Evolutionary conservation across 35 echinoderm and acorn worm genomes (phyloP), one percentile per base, ranked within the genome.

Genomic region (Apostichopus japonicus): DNA sequence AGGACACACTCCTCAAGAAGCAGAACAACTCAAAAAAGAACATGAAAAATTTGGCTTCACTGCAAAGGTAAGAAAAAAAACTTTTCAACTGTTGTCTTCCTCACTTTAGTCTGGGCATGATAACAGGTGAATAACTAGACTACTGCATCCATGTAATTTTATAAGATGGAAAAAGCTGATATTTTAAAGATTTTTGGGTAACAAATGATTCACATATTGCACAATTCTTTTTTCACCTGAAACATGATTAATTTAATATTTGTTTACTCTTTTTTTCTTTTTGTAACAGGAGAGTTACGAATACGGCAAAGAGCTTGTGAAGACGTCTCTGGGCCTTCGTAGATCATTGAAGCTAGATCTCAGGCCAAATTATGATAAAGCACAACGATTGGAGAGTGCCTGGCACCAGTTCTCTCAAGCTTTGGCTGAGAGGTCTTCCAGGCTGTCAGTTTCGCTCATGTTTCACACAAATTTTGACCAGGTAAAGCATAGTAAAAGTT

Each of bases 401-500:
- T 98, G 97, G 97, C 94, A 88, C 54, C 86, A 91, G 86, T 98
- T 98, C 86, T 92, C 91, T 86, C 93, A 96, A 72, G 95, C 76
- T 24, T 55, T 96, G 27, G 91, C 57, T 13, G 97, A 98, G 77
- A 93, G 95, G 67, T 72, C 97, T 0, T 96, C 94, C 23, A 94
- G 97, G 58, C 91, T 98, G 16, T 96, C 97, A n/a, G 97, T 98
- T 56, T 98, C 97, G 1, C 91, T 92, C 76, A 95, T 96, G 93
- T 98, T 98, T 76, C 95, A 96, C 73, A 87, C 87, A 90, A 98
- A 96, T 93, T 91, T 95, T 76, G 97, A 98, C 52, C 93, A 91
- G 88, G 97, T 98, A 93, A 33, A 63, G 9, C 44, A 6, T n/a
- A 6, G 79, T 23, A 0, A 7, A 82, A 51, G 6, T 27, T 90